Evolutionary conservation across 2,888 invertebrate species (phyloP), one percentile per base, ranked within the genome.

Genomic region (Rapana venosa): DNA sequence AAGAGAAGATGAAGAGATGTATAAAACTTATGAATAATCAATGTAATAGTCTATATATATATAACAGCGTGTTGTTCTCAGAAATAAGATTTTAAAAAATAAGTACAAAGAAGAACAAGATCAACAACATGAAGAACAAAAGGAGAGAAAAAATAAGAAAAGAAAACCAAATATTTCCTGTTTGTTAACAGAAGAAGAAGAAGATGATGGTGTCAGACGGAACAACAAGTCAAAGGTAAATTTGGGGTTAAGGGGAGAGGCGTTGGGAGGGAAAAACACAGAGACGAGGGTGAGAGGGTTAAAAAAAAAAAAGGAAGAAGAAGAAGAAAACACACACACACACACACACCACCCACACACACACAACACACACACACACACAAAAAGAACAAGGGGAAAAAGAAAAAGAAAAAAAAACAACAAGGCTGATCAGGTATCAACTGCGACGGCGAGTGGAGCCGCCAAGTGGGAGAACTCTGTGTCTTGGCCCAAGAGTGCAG

Each of bases 371-470:
- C 8, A 32, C 8, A 6, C 4, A 77, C 6, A 6, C 8, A 8
- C 6, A 32, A 32, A 32, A 77, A 13, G 20, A 17, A 8, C n/a
- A 5, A 32, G 30, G 30, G 30, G 32, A 8, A 32, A 32, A 36
- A 36, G 11, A 26, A 83, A 22, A 11, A 47, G 47, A 47, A 22
- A 47, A 36, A 47, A 47, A 26, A 13, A 2, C 1, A 22, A 1
- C 20, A 20, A 90, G 79, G 17, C 47, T 61, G 87, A 86, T 77
- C 86, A 81, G 66, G 86, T 74, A 87, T 87, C 70, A 35, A 36
- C 26, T 30, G 8, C 6, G 90, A 81, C 89, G 77, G 26, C 79
- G 20, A 87, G 86, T 87, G 87, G 87, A 87, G 87, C 79, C 87
- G 87, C 87, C 77, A 61, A 22, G 66, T 61, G 81, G 36, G 70